Evolutionary conservation across 2,888 invertebrate species (phyloP), one percentile per base, ranked within the genome.

Genomic region (Nycteola revayana): DNA sequence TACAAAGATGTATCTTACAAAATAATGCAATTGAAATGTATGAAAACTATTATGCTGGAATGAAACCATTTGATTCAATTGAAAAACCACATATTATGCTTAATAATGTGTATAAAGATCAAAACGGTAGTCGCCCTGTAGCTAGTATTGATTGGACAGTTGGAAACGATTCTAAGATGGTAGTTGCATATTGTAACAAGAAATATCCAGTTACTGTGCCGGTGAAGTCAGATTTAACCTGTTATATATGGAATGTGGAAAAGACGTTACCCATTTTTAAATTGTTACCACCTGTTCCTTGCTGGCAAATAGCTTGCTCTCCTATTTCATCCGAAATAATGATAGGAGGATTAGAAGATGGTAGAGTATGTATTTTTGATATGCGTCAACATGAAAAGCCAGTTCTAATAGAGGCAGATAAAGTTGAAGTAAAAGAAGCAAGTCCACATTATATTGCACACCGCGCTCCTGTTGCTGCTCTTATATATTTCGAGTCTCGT

Each of bases 1-100:
- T 93, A 75, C 90, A 92, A 42, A 90, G 92, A 56, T 91, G 88
- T 42, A 89, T 94, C 25, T 77, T 90, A 39, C 94, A 94, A 74
- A 95, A 95, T 68, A 94, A 93, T 71, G 92, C 93, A 2, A 90
- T 94, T 25, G 93, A 94, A 65, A 92, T 95, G 56, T 95, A 94
- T 66, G 90, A 94, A 66, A 90, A 93, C 57, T 94, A 93, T 61
- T 95, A 93, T 61, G 75, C 74, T 23, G 90, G 90, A 46, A 76
- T 91, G 36, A 82, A 89, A 10, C 60, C 79, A 1, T 65, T 68
- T 4, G 66, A 79, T 5, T 70, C 90, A 2, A 72, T 83, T 5
- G 90, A 91, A 55, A 86, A 89, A 42, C 84, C 81, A 27, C 71
- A 65, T 25, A 77, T 90, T 0, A 79, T 85, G 4, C 90, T 92